Conservation (phyloP, 2,797 vertebrate genomes). For the Cheirogaleus major region DNA sequence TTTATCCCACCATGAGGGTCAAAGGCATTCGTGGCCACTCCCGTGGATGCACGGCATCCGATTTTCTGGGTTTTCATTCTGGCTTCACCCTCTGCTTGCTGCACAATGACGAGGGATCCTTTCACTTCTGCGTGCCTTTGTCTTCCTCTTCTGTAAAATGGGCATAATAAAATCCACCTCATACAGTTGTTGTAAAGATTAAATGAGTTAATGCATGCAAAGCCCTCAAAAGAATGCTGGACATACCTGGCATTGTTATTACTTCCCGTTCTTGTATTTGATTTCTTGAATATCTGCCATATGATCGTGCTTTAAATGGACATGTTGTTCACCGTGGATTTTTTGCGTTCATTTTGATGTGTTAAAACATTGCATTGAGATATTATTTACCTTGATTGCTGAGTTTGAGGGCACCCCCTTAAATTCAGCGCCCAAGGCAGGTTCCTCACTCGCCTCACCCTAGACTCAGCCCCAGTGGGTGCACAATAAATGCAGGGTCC, state of each 20-base stretch:
- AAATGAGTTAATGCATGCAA: background rate
- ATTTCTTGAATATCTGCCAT: background rate
- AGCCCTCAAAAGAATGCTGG: background rate
- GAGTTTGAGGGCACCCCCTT: background rate
- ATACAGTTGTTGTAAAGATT: background rate
- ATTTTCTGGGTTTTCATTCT: background rate
- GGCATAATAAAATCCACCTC: background rate
- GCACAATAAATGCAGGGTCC: too few relatives aligned
- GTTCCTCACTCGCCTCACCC: fast-evolving
- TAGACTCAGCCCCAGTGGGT: background rate
- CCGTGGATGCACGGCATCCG: fast-evolving
- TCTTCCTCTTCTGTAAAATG: background rate
- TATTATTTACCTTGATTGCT: background rate
- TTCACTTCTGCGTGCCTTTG: background rate
- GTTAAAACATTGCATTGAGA: background rate
- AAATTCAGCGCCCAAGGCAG: background rate
- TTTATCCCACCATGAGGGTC: fast-evolving
- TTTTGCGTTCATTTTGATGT: background rate
- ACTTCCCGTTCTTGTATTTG: background rate
- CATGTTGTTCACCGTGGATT: background rate
- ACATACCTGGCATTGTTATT: background rate
- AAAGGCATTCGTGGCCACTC: background rate
- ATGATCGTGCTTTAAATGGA: background rate
- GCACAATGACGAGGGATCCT: background rate
- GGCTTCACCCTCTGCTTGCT: background rate